Base-by-base conservation (phyloP, 2,888 invertebrate species). In the Agrochola lota region DNA sequence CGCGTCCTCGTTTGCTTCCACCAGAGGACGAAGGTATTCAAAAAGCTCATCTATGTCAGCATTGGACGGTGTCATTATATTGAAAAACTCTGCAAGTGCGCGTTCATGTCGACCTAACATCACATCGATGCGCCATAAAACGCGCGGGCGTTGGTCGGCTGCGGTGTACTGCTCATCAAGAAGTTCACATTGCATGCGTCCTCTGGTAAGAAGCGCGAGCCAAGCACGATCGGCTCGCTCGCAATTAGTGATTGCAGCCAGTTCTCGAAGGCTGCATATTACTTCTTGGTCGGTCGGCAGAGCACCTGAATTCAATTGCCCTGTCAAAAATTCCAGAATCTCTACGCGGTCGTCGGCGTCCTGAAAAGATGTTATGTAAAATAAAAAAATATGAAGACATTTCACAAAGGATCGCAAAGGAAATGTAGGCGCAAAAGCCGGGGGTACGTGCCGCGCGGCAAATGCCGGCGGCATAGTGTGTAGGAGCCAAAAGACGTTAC, bases 161-260 rank as follows among this genome's bases (percentile, higher is more conserved):
- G 87, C 80, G 12, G 82, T 74, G 81, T 90, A 87, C 71, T 90
- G 89, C 49, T 85, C 82, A n/a, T 88, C 87, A 64, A 89, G 87
- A 64, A 88, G 76, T 79, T 89, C 89, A 87, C 87, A 75, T 87
- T 94, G 94, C 35, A 91, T 81, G 40, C 92, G 91, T 57, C 93
- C 92, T 62, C 92, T 84, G 23, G 78, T 82, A 23, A 84, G 81
- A 52, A 95, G 87, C 46, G 91, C 91, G 20, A 95, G 88, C 95
- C 95, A 95, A 12, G 95, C 94, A 80, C 94, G 93, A 87, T 96
- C 96, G 26, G 94, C 91, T 52, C 95, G 92, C 90, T 95, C 95
- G 78, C 93, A 91, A 9, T 85, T 88, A n/a, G 91, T 90, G 7
- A 72, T 81, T 23, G 89, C 91, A 12, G 94, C 93, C 26, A 95